Evolutionary conservation across 2,888 invertebrate species (phyloP).

Genomic region (Gisinianus flammeolus): DNA sequence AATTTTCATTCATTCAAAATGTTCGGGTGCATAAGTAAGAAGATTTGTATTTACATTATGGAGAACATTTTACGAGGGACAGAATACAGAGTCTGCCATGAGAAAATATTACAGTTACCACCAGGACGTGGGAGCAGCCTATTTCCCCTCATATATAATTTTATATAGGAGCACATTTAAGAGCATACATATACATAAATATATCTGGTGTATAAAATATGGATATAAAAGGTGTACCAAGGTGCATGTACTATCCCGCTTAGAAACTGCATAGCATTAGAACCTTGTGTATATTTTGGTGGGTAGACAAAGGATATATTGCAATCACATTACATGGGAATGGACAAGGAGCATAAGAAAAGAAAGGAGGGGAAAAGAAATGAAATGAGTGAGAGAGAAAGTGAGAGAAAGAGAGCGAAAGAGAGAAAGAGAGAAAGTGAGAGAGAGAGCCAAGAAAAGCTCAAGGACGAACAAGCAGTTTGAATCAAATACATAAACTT

Average conservation of each 20-base stretch:
- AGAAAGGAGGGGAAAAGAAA: not conserved
- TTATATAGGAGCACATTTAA: not conserved
- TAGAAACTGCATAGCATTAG: too few species aligned
- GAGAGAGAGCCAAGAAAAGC: not conserved
- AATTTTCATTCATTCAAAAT: slow-evolving; percentile 10
- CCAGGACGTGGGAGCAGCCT: not conserved
- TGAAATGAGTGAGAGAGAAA: not conserved
- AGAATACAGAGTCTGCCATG: not conserved
- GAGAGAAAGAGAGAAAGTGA: not conserved
- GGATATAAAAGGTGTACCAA: too few species aligned
- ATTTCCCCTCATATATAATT: not conserved
- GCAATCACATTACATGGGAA: not conserved
- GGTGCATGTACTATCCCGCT: too few species aligned
- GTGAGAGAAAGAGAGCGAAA: not conserved
- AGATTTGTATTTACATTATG: not conserved
- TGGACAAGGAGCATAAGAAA: not conserved
- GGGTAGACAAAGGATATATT: not conserved
- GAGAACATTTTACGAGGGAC: not conserved
- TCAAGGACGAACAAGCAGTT: slow-evolving; percentile 14
- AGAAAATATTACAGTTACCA: not conserved
- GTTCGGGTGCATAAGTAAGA: not conserved
- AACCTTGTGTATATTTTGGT: not conserved
- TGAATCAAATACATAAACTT: slow-evolving; percentile 1
- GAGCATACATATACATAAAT: not conserved
- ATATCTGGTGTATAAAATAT: not conserved